Evolutionary conservation across 2,113 vertebrate species (phyloP), one percentile per base, ranked within the genome.

Genomic region (Emydura subglobosa): DNA sequence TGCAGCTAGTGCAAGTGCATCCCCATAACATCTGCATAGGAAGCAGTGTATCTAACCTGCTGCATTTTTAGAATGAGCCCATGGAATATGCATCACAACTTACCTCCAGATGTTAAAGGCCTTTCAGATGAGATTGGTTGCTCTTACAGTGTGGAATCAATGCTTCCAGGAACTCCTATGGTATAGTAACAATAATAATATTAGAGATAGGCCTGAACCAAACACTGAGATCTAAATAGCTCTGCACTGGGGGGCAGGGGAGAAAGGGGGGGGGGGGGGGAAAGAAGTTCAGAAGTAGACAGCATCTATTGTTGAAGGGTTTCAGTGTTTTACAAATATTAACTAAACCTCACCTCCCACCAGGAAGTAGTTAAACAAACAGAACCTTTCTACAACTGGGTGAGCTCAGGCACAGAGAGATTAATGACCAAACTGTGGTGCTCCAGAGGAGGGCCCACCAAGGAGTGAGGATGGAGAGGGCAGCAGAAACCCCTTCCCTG

Each of bases 391-490:
- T 92, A 53, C 8, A 81, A 49, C n/a, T 57, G 34, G 51, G 50
- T 79, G 51, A 91, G 49, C 53, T 74, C 65, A 95, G 11, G 82
- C 76, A 31, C 80, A 86, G 54, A 90, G n/a, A 93, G 44, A 83
- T 91, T 93, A 84, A 54, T 86, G 79, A 81, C 65, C 87, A 92
- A 94, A 94, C 87, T 85, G 27, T 13, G 80, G 57, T 57, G 42
- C 90, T 94, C 83, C 80, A 10, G 94, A 85, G 81, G 24, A 76
- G 42, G 25, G 42, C 42, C 24, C 74, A 47, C 39, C 24, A 44
- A 25, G 10, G 83, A 76, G 53, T 42, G 85, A 79, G 51, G 13
- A 25, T 27, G 65, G 34, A 53, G 8, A 88, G 55, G 39, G 10
- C 84, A n/a, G 49, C n/a, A 82, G 57, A 16, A 89, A 44, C 47